Base-by-base conservation (phyloP, 2,797 vertebrate species). In the Notolabrus celidotus region DNA sequence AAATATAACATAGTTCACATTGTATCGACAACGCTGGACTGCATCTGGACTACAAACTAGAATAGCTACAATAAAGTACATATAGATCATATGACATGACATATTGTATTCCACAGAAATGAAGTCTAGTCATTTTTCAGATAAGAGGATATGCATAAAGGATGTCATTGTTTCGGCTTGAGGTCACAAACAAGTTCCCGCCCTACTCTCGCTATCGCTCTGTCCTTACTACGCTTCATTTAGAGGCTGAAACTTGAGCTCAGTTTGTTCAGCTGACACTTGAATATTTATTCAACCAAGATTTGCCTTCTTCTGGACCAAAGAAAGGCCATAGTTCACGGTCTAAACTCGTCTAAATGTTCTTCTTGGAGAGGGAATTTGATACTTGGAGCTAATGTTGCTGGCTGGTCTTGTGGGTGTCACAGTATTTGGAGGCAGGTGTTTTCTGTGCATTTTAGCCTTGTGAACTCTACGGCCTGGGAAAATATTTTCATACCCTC, bases 21-120 rank as follows among this genome's bases (percentile, higher is more conserved):
- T 94, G 92, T 93, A 94, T 94, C 70, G 91, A 94, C 94, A 93
- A 93, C 93, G 93, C 93, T 90, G 93, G 93, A 95, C 94, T 95
- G 94, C 93, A 94, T 94, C 94, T 94, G 92, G 93, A 95, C 94
- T 94, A 95, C 93, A 94, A 95, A 95, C 94, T 95, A 95, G 93
- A 94, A 94, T 93, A 94, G 94, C 94, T 94, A 95, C 93, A 92
- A 92, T 93, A 93, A 94, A 92, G 92, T 94, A 94, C 94, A 95
- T 94, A 92, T 94, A 94, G 94, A 95, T 94, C 93, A 94, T 94
- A 94, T 93, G 93, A 95, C 93, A 90, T 93, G 94, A 95, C 93
- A 92, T 94, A 93, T 92, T 94, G 91, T 93, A 92, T 94, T 94
- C 93, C 93, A 95, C 94, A 94, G 92, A 94, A 93, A 93, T 90